These are phyloP conservation scores for Erpornis zantholeuca DNA, from an alignment of 2,113 vertebrate genomes.

Conservation along the genomic window DNA sequence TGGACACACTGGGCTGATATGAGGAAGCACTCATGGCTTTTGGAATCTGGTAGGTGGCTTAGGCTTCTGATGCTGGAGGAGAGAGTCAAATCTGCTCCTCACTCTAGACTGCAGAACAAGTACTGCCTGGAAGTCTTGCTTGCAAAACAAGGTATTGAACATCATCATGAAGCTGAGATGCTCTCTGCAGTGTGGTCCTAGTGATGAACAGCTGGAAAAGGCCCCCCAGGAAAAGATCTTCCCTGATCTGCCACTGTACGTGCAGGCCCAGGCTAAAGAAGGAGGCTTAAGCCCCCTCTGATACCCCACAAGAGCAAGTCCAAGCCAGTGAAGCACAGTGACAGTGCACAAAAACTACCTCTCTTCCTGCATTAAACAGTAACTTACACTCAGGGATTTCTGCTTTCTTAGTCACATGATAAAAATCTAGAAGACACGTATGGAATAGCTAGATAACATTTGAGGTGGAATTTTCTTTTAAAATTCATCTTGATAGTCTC, in stretches of 20 bases:
- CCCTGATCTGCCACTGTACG: background rate
- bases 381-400: background rate
- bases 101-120: background rate
- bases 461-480: background rate
- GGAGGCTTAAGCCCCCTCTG: background rate
- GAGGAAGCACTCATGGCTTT: background rate
- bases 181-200: background rate
- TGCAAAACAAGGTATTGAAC: background rate
- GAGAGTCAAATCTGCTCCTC: background rate
- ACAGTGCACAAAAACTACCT: background rate
- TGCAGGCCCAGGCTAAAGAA: background rate
- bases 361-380: background rate
- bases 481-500: background rate
- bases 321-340: background rate
- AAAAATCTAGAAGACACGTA: background rate
- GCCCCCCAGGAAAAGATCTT: background rate
- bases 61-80: background rate
- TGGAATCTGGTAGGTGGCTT: background rate
- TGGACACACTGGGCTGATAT: background rate
- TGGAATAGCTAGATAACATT: background rate
- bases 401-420: background rate
- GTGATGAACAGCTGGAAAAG: background rate
- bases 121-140: background rate
- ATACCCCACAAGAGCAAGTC: background rate
- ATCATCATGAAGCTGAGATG: background rate